These are phyloP conservation scores for Anthopleura sola DNA, from an alignment of 64 coral and sea anemone genomes.

Conservation along the genomic window DNA sequence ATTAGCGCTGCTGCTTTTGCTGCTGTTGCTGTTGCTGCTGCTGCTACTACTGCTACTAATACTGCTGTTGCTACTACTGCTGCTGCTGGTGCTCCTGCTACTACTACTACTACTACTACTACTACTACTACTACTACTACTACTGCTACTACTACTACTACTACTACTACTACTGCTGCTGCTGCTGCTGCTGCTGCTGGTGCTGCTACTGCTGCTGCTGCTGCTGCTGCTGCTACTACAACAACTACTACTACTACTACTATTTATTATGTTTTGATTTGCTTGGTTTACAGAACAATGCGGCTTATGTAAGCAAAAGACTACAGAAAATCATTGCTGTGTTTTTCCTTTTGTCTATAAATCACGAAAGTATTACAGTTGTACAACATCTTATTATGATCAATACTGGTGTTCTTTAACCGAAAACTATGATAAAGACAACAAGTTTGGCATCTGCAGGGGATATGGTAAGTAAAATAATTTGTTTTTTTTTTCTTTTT, in stretches of 20 bases:
- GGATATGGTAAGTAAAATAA: not conserved
- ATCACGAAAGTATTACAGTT: conserved; percentile 21
- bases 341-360: conserved; percentile 42
- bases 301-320: not conserved
- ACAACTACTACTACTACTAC: too few species aligned
- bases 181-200: too few species aligned
- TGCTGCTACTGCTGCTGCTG: too few species aligned
- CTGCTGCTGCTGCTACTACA: too few species aligned
- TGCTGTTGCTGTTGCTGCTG: not conserved
- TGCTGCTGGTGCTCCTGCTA: too few species aligned
- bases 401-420: conserved; percentile 38
- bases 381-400: conserved; percentile 6
- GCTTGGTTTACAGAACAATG: not conserved
- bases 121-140: too few species aligned
- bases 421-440: conserved; percentile 15
- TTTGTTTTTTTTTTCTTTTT: too few species aligned
- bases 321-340: conserved; percentile 20
- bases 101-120: too few species aligned
- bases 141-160: too few species aligned
- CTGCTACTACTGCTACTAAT: too few species aligned
- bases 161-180: too few species aligned
- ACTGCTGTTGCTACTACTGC: not conserved
- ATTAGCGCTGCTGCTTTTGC: too few species aligned
- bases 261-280: not conserved
- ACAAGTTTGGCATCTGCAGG: not conserved